Conservation (phyloP, 2,888 invertebrate species). For the Iphiclides podalirius region DNA sequence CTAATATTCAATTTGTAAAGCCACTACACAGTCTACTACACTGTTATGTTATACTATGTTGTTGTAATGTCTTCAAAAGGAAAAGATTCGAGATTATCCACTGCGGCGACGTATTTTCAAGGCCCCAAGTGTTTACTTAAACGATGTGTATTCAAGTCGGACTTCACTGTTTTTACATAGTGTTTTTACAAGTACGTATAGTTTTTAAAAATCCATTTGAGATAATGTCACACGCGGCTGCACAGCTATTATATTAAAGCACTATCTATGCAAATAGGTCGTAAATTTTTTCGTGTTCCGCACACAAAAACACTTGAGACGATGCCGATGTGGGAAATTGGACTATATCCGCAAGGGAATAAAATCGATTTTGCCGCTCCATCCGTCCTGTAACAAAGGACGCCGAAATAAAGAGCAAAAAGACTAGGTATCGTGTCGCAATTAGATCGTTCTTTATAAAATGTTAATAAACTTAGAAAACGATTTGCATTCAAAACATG, state of each 20-base stretch:
- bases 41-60: too few species aligned
- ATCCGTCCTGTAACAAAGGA: constrained; percentile 1
- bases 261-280: constrained; percentile 21
- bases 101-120: too few species aligned
- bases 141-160: background rate
- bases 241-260: constrained; percentile 11
- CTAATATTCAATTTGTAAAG: too few species aligned
- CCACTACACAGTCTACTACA: too few species aligned
- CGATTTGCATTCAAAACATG: background rate
- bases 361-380: constrained; percentile 5
- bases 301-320: constrained; percentile 3
- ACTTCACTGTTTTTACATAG: background rate
- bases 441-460: constrained; percentile 13
- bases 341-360: constrained; percentile 1
- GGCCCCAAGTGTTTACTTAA: too few species aligned
- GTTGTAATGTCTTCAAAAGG: too few species aligned
- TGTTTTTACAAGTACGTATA: background rate
- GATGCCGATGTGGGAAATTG: background rate
- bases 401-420: constrained; percentile 13
- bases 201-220: constrained; percentile 10
- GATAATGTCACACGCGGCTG: constrained; percentile 15
- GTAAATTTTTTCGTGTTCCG: constrained; percentile 12
- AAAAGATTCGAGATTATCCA: too few species aligned
- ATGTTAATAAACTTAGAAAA: constrained; percentile 2
- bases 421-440: constrained; percentile 13